These are phyloP conservation scores for Diachasma alloeum DNA, from an alignment of 1,140 invertebrate genomes.

Conservation along the genomic window DNA sequence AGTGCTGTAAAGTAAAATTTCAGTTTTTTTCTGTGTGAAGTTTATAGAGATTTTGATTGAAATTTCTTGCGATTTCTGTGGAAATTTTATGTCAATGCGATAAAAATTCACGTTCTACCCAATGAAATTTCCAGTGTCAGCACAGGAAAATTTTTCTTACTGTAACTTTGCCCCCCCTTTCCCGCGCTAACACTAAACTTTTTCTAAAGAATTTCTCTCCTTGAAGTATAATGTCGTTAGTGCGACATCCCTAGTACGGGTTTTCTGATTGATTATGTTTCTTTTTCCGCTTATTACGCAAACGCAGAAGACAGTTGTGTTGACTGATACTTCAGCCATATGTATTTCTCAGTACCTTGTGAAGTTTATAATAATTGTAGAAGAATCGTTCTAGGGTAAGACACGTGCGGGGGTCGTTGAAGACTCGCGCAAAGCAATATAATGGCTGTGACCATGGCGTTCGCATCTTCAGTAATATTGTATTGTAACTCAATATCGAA, in stretches of 20 bases:
- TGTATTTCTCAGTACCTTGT: constrained; percentile 45
- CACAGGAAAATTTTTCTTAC: too few relatives aligned
- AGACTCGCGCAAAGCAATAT: constrained; percentile 42
- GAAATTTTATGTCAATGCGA: too few relatives aligned
- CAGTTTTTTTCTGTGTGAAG: too few relatives aligned
- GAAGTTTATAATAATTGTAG: constrained; percentile 28
- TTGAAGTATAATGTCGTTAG: neutral
- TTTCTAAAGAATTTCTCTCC: too few relatives aligned
- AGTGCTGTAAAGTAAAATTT: too few relatives aligned
- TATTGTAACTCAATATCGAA: constrained; percentile 25
- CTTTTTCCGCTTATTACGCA: constrained; percentile 12
- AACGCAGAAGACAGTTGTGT: constrained; percentile 21
- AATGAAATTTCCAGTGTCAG: too few relatives aligned
- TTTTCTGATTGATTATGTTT: neutral
- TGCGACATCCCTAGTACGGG: neutral
- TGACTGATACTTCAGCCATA: constrained; percentile 21
- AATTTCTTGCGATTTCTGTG: too few relatives aligned
- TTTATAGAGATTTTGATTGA: too few relatives aligned
- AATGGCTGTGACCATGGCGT: constrained; percentile 50
- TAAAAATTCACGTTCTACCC: too few relatives aligned
- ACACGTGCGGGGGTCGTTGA: constrained; percentile 17
- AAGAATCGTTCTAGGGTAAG: constrained; percentile 23
- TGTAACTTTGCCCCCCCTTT: too few relatives aligned
- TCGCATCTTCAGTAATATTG: constrained; percentile 31
- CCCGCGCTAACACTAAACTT: too few relatives aligned